Evolutionary conservation across 2,888 invertebrate genomes (phyloP).

Genomic region (Heliconius hortense): DNA sequence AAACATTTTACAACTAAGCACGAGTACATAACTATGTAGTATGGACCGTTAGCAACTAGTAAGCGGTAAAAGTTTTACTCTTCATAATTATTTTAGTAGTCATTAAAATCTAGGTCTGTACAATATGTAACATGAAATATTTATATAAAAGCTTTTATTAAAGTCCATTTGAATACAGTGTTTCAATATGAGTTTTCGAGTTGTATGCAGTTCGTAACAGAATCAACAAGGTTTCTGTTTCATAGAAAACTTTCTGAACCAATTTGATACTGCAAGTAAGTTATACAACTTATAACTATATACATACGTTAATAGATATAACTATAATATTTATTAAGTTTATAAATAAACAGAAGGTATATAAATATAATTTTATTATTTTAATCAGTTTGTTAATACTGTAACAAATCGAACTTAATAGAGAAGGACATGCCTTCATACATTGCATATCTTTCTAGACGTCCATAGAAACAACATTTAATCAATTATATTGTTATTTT

Average conservation of each 20-base stretch:
- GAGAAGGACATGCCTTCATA: not conserved
- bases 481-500: conserved; percentile 1
- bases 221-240: conserved; percentile 66
- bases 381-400: not conserved
- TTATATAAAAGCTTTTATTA: conserved; percentile 56
- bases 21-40: not conserved
- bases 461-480: not conserved
- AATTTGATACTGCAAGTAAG: conserved; percentile 62
- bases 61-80: not conserved
- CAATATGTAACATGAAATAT: conserved; percentile 4
- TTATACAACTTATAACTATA: not conserved
- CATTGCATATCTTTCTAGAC: not conserved
- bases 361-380: too few relatives aligned
- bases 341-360: not conserved
- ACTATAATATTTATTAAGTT: too few relatives aligned
- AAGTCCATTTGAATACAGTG: conserved; percentile 58
- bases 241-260: conserved; percentile 57
- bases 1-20: not conserved
- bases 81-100: conserved; percentile 2
- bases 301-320: not conserved
- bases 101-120: not conserved
- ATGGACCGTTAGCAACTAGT: not conserved
- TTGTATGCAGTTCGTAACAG: conserved; percentile 61
- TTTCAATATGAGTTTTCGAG: conserved; percentile 63
- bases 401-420: not conserved